A percentile compares a stretch with the other conserved stretches of the same genome.
Conservation (phyloP, 2,888 invertebrate species). For the Limnephilus auricula region DNA sequence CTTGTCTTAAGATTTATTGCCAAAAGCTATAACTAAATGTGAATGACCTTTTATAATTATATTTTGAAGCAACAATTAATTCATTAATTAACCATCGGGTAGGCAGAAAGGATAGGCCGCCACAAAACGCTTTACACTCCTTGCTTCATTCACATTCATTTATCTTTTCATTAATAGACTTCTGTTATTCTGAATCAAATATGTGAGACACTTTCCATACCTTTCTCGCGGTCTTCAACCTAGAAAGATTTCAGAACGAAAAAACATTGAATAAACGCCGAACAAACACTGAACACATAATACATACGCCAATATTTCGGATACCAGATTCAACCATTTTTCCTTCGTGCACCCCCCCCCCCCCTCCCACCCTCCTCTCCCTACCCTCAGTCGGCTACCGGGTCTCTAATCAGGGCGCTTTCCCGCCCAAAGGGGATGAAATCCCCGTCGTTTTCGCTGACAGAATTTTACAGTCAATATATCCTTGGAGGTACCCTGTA, state of each 20-base stretch:
- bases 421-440: constrained; percentile 28
- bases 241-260: background rate
- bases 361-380: background rate
- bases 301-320: background rate
- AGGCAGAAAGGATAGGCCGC: no score
- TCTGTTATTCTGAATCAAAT: no score
- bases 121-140: no score
- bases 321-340: background rate
- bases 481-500: background rate
- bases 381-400: background rate
- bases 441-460: constrained; percentile 27
- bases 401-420: constrained; percentile 25
- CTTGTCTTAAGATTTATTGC: no score
- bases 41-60: no score
- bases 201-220: no score
- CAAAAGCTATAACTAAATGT: no score
- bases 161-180: no score
- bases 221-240: background rate
- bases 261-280: background rate
- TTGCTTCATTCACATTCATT: no score
- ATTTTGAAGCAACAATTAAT: no score
- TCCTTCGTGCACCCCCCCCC: background rate
- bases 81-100: no score
- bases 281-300: background rate
- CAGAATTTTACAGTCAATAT: constrained; percentile 13